phyloP scores from a whole-genome alignment of 1,140 invertebrate genomes.

The Cotesia glomerata region DNA sequence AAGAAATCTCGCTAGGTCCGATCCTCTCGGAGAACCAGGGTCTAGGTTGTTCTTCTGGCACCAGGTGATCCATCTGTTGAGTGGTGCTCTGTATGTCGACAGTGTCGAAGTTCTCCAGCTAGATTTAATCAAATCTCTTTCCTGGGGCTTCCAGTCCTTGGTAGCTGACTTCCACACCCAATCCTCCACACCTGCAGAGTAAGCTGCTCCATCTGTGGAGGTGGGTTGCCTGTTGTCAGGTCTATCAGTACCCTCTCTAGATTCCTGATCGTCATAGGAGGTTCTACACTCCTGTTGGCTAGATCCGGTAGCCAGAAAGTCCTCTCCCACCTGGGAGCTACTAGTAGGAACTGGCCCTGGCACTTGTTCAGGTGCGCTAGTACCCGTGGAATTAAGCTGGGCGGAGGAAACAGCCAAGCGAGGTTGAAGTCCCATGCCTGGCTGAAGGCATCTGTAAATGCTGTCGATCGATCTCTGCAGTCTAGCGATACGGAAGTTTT shows the following conservation, averaged over 20 bases:
- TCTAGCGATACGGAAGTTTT: constrained; percentile 42
- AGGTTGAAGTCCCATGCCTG: constrained; percentile 43
- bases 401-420: constrained; percentile 54
- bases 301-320: constrained; percentile 20
- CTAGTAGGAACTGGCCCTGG: constrained; percentile 12
- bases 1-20: too few species aligned
- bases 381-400: constrained; percentile 47
- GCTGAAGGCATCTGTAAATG: constrained; percentile 47
- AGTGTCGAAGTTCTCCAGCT: constrained; percentile 21
- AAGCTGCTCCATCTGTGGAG: too few species aligned
- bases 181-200: too few species aligned
- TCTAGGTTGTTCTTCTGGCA: constrained; percentile 33
- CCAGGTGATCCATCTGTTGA: constrained; percentile 44
- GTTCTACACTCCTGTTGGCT: neutral
- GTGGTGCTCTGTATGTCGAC: constrained; percentile 11
- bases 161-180: neutral
- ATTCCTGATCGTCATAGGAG: neutral
- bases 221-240: constrained; percentile 10
- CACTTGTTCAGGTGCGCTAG: constrained; percentile 46
- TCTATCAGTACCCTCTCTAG: constrained; percentile 13
- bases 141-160: constrained; percentile 13
- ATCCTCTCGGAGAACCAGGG: too few species aligned
- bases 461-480: constrained; percentile 35
- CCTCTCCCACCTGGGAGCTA: constrained; percentile 13
- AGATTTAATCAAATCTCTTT: constrained; percentile 7